Percentiles rank a stretch among this genome's conserved stretches.
Conservation (phyloP, 92 coral and sea anemone species). For the Parazoanthus swiftii region DNA sequence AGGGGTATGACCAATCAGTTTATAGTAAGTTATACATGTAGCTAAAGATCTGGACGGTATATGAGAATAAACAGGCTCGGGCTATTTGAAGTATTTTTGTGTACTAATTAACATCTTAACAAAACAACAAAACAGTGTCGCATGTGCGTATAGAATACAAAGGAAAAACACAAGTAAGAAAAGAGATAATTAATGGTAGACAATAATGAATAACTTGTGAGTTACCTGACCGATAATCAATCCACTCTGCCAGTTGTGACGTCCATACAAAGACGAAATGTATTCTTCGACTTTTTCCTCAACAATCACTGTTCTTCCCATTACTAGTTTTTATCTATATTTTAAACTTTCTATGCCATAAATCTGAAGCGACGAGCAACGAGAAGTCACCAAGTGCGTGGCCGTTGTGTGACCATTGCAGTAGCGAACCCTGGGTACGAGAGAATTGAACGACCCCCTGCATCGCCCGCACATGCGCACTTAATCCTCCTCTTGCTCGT, state of each 20-base stretch:
- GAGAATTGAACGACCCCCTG: constrained; percentile 60
- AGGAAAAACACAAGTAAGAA: neutral
- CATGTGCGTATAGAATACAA: too few species aligned
- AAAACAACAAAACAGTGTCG: too few species aligned
- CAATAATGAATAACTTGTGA: too few species aligned
- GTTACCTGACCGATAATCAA: constrained; percentile 87
- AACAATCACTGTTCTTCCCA: constrained; percentile 88
- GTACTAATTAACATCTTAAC: too few species aligned
- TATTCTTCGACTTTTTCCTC: constrained; percentile 80
- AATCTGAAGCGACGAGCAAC: neutral
- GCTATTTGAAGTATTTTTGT: too few species aligned
- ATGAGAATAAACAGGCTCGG: too few species aligned
- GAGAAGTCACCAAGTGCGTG: neutral
- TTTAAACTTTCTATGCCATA: too few species aligned
- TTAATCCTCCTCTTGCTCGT: constrained; percentile 80
- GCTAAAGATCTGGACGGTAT: too few species aligned
- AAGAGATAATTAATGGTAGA: too few species aligned
- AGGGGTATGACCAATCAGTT: too few species aligned
- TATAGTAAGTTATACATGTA: too few species aligned
- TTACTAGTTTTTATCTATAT: neutral
- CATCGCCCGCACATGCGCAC: constrained; percentile 84
- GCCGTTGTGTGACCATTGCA: neutral
- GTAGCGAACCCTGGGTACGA: constrained; percentile 30
- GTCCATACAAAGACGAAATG: constrained; percentile 79
- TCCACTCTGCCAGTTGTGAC: constrained; percentile 80